A percentile compares a stretch with the other conserved stretches of the same genome.
Conservation (phyloP, 2,113 vertebrate genomes). For the Deroptyus accipitrinus region DNA sequence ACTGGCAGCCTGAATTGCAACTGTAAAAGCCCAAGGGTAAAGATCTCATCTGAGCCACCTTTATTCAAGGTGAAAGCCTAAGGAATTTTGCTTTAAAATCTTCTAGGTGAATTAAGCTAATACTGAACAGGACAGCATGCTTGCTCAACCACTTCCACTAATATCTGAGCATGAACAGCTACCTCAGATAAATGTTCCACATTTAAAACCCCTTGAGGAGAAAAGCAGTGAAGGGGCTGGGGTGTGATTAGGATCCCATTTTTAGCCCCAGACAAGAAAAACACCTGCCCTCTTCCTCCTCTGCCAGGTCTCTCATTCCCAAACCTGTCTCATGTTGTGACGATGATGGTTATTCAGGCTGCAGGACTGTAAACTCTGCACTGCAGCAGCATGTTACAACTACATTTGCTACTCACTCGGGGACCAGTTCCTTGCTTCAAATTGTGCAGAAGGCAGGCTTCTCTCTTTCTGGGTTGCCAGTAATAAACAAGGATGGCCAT, state of each 20-base stretch:
- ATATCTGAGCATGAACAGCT: background rate
- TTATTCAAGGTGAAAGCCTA: background rate
- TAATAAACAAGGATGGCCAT: background rate
- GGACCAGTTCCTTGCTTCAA: background rate
- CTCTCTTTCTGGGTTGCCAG: background rate
- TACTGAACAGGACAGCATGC: background rate
- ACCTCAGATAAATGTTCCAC: background rate
- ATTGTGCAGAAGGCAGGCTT: background rate
- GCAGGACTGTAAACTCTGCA: background rate
- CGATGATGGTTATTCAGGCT: background rate
- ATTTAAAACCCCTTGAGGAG: background rate
- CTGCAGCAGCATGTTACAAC: background rate
- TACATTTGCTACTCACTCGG: background rate
- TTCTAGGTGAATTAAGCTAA: background rate
- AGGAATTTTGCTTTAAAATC: background rate
- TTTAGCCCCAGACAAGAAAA: background rate
- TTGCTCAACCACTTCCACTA: background rate
- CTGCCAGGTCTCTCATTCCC: background rate
- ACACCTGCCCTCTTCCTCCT: background rate
- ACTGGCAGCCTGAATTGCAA: background rate
- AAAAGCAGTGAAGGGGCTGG: background rate
- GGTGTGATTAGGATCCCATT: background rate
- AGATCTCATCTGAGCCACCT: background rate
- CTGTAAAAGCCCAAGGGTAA: background rate
- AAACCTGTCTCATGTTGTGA: background rate